Conservation (phyloP, 2,113 vertebrate genomes). For the Brevimyrus niger region DNA sequence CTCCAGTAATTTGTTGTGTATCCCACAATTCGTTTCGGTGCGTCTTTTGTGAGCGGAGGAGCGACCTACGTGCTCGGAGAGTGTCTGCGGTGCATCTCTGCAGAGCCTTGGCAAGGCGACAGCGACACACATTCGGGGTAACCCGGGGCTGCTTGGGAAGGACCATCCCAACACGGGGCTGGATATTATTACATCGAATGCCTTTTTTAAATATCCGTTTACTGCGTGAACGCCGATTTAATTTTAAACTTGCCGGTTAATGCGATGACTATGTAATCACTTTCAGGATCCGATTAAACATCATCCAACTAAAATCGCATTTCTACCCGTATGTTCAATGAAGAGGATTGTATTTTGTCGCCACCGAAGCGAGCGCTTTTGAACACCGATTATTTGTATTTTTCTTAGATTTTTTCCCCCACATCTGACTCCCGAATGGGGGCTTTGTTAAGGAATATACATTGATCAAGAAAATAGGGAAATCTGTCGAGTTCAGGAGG, state of each 20-base stretch:
- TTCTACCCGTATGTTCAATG: slow-evolving; percentile 22
- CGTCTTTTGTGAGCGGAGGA: slow-evolving; percentile 30
- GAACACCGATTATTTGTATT: slow-evolving; percentile 11
- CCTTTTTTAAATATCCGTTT: background rate
- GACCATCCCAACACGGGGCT: slow-evolving; percentile 29
- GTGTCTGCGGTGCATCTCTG: slow-evolving; percentile 41
- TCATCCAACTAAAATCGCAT: background rate
- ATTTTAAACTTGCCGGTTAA: background rate
- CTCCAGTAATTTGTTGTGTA: slow-evolving; percentile 26
- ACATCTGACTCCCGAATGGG: slow-evolving; percentile 14
- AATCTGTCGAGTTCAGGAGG: slow-evolving; percentile 42
- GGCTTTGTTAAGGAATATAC: slow-evolving; percentile 37
- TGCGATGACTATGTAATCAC: slow-evolving; percentile 41
- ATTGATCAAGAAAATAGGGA: slow-evolving; percentile 26
- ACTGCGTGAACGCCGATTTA: slow-evolving; percentile 17
- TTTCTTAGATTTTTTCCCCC: slow-evolving; percentile 17
- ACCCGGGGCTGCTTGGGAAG: slow-evolving; percentile 39
- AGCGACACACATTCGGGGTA: slow-evolving; percentile 38
- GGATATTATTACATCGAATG: slow-evolving; percentile 27
- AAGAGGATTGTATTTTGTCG: slow-evolving; percentile 17
- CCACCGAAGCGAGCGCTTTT: slow-evolving; percentile 24
- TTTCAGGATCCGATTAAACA: background rate
- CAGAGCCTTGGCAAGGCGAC: slow-evolving; percentile 46
- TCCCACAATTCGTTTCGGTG: slow-evolving; percentile 59
- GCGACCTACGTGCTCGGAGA: slow-evolving; percentile 49